These are phyloP conservation scores for Rhopalosiphum nymphaeae DNA, from an alignment of 2,888 invertebrate species.

Conservation along the genomic window DNA sequence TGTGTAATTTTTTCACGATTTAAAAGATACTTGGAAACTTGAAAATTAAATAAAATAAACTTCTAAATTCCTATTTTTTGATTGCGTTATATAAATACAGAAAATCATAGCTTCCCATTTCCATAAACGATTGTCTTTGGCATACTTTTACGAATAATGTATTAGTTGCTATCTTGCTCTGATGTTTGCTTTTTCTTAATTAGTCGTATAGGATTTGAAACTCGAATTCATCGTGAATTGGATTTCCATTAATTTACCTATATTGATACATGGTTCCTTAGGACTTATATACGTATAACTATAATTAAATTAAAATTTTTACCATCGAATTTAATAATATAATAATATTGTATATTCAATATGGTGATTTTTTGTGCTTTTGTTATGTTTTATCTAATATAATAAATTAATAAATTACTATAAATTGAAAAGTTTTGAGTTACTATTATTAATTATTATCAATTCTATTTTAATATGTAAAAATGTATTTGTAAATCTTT, in stretches of 20 bases:
- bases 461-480: neutral
- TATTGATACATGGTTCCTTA: neutral
- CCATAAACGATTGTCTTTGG: neutral
- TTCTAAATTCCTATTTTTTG: neutral
- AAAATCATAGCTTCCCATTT: neutral
- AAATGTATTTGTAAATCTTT: neutral
- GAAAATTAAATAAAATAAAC: neutral
- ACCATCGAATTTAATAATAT: neutral
- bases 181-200: neutral
- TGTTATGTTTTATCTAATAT: neutral
- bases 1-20: neutral
- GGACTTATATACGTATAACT: neutral
- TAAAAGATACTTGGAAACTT: neutral
- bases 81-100: neutral
- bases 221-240: neutral
- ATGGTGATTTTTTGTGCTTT: neutral
- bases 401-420: neutral
- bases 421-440: neutral
- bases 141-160: neutral
- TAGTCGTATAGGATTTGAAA: neutral
- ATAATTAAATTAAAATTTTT: neutral
- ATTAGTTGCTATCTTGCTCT: neutral
- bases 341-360: no score
- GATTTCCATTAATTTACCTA: neutral
- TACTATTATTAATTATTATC: neutral